These are phyloP conservation scores for Callithrix jacchus DNA, from an alignment of 2,113 vertebrate genomes.

Conservation along the genomic window DNA sequence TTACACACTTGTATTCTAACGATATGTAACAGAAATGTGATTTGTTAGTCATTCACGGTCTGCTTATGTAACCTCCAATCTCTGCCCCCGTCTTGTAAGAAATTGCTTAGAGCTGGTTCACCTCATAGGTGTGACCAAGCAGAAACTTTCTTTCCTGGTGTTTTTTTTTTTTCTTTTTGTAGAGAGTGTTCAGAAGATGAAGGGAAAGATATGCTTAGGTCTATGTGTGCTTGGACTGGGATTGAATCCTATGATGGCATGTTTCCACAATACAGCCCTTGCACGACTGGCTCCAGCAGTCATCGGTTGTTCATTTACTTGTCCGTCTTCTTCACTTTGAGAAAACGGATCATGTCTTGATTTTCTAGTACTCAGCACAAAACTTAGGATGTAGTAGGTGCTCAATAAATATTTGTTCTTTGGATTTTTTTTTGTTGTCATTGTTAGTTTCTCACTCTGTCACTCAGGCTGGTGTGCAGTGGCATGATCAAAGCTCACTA, in stretches of 20 bases:
- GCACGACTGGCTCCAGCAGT: neutral
- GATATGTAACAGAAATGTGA: constrained; percentile 5
- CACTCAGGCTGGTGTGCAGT: too few species aligned
- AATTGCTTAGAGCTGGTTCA: neutral
- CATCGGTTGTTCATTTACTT: neutral
- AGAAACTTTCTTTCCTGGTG: neutral
- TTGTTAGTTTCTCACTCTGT: too few species aligned
- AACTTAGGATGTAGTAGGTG: neutral
- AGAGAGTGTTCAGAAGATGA: neutral
- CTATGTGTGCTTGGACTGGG: neutral
- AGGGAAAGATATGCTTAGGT: neutral
- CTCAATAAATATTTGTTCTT: constrained; percentile 28
- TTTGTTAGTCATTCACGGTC: neutral
- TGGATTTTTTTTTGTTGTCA: neutral
- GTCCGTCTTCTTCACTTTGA: neutral
- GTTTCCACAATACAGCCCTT: neutral
- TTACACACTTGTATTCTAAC: constrained; percentile 28
- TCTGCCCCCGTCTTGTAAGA: neutral
- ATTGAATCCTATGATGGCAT: neutral
- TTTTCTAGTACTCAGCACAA: neutral
- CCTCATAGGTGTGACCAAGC: neutral
- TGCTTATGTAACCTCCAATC: neutral
- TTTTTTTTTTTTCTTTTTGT: neutral
- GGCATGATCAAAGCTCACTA: too few species aligned
- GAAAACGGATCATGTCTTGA: neutral